Base-by-base conservation (phyloP, 2,113 vertebrate species). In the Sander vitreus region DNA sequence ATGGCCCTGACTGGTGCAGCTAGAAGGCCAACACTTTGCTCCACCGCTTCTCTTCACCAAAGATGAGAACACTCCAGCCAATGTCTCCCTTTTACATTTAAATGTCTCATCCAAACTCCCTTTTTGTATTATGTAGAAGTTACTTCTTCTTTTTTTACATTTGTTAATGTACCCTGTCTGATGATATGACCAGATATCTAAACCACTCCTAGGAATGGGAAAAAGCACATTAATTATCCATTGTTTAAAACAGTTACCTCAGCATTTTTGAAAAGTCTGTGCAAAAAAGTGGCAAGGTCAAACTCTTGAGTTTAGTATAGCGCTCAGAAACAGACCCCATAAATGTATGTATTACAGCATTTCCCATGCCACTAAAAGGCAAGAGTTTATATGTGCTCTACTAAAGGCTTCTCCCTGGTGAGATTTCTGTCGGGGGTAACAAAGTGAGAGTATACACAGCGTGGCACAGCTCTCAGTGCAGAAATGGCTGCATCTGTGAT, bases 391-490 rank as follows among this genome's bases (percentile, higher is more conserved):
- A 82, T 89, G 85, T 81, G 85, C 86, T 85, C 83, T 71, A 85
- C 86, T 91, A 91, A 92, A 90, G 91, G 76, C 82, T 91, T 89
- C 73, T 93, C 91, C 90, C 92, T 69, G 65, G 91, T 90, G 91
- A 88, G 87, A 86, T 93, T 89, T 78, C 88, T 92, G 90, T 93
- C 86, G 64, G 79, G 89, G 87, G 87, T 92, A 93, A 91, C 88
- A 91, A 85, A 92, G 91, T 87, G 89, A 86, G 82, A 59, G 76
- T 92, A 90, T 92, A 92, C 88, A 85, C 88, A 83, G 78, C 59
- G 67, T 75, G 84, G 60, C 85, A 50, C 74, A 83, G 89, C 80
- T 79, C 73, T 87, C 58, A 1, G 64, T 76, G 80, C 74, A 60
- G 69, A 77, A 92, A 86, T 64, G 86, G 80, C 74, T 90, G 82